Evolutionary conservation across 2,888 invertebrate genomes (phyloP).

Genomic region (Ommatoiulus sabulosus): DNA sequence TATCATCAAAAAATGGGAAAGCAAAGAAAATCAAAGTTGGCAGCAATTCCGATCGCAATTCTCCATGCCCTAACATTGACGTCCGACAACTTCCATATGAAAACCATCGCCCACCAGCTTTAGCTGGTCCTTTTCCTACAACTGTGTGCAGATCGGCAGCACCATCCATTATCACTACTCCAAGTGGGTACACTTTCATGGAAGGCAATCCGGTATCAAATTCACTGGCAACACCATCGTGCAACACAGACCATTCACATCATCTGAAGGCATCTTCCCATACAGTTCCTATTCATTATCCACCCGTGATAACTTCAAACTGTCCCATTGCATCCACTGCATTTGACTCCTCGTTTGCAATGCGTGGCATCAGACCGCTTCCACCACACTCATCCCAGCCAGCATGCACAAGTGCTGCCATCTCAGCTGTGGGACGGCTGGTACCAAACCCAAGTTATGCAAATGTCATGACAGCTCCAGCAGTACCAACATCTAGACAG

Average conservation of each 20-base stretch:
- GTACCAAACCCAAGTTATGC: neutral
- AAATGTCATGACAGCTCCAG: slow-evolving; percentile 33
- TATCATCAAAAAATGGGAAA: slow-evolving; percentile 55
- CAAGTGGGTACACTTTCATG: neutral
- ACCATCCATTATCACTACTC: neutral
- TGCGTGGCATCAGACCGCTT: neutral
- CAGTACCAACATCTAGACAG: slow-evolving; percentile 45
- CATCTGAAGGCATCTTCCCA: neutral
- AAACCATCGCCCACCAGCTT: slow-evolving; percentile 66
- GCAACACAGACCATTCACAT: neutral
- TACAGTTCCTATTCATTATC: slow-evolving; percentile 32
- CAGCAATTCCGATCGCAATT: slow-evolving; percentile 63
- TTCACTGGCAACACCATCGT: neutral
- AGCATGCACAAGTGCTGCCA: neutral
- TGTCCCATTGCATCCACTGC: neutral
- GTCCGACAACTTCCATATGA: slow-evolving; percentile 72
- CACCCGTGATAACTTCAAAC: slow-evolving; percentile 21
- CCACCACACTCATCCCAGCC: neutral
- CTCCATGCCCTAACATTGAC: slow-evolving; percentile 74
- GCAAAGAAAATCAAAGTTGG: slow-evolving; percentile 59
- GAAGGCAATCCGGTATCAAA: neutral
- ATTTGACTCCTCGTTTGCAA: neutral
- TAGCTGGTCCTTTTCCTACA: slow-evolving; percentile 57
- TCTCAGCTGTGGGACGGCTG: neutral
- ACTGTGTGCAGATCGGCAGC: neutral